Percentiles rank a stretch among this genome's conserved stretches.
phyloP scores from a whole-genome alignment of 2,888 invertebrate genomes.

The Phlogophora meticulosa region DNA sequence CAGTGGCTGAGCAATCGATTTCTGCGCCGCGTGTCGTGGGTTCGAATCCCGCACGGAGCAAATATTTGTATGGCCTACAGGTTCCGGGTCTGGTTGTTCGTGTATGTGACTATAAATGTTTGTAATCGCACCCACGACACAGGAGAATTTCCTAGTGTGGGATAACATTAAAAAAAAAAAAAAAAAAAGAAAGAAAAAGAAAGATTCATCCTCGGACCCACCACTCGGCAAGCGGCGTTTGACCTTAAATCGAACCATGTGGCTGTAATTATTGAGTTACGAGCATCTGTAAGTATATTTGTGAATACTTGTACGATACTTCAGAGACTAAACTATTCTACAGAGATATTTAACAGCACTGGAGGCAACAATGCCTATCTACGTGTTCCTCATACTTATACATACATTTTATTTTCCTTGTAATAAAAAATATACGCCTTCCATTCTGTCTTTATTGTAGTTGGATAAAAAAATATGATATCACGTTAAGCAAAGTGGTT shows the following conservation, averaged over 20 bases:
- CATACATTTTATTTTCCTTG: conserved; percentile 16
- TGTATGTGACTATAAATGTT: too few relatives aligned
- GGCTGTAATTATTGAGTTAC: not conserved
- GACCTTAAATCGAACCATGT: not conserved
- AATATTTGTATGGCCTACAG: too few relatives aligned
- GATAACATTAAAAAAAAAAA: too few relatives aligned
- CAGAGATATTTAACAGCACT: conserved; percentile 6
- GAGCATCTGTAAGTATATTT: not conserved
- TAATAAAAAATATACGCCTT: conserved; percentile 31
- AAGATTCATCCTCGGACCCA: too few relatives aligned
- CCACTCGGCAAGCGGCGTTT: too few relatives aligned
- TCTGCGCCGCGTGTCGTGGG: too few relatives aligned
- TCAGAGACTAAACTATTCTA: conserved; percentile 3
- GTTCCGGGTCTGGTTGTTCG: too few relatives aligned
- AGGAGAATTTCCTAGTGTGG: too few relatives aligned
- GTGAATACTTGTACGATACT: conserved; percentile 2
- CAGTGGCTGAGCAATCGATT: too few relatives aligned
- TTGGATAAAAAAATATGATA: conserved; percentile 24
- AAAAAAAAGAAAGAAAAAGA: too few relatives aligned
- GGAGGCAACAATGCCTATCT: conserved; percentile 23
- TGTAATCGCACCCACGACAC: too few relatives aligned
- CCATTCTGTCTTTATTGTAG: conserved; percentile 22
- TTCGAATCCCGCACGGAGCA: too few relatives aligned
- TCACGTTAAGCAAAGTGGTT: conserved; percentile 41
- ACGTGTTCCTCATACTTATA: conserved; percentile 14